A percentile compares a stretch with the other conserved stretches of the same genome.
phyloP scores from a whole-genome alignment of 2,113 vertebrate species.

The Cnemophilus loriae region DNA sequence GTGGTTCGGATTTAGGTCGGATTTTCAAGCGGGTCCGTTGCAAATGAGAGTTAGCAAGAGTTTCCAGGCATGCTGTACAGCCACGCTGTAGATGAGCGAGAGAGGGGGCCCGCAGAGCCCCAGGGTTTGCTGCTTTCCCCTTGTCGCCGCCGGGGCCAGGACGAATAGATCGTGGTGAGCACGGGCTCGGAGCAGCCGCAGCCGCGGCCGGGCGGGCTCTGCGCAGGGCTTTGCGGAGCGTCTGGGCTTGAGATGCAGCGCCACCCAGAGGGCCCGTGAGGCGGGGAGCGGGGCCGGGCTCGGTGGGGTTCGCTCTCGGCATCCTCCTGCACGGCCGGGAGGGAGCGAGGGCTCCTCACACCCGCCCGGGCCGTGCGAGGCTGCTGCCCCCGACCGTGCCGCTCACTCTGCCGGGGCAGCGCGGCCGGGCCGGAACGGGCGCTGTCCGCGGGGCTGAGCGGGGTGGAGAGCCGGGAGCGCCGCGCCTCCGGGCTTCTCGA shows the following conservation, averaged over 20 bases:
- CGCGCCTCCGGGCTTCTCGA: neutral
- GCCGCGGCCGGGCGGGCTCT: neutral
- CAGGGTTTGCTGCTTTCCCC: neutral
- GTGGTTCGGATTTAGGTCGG: neutral
- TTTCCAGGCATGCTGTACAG: neutral
- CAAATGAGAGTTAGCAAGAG: neutral
- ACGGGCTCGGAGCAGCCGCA: neutral
- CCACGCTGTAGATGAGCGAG: neutral
- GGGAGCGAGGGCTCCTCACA: neutral
- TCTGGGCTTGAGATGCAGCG: conserved; percentile 40
- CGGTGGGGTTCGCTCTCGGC: fast-evolving
- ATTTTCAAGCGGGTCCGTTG: neutral
- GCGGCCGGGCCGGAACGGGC: neutral
- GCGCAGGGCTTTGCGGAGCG: neutral
- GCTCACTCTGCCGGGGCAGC: fast-evolving
- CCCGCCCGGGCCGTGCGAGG: neutral
- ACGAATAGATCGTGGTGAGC: fast-evolving
- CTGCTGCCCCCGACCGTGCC: fast-evolving
- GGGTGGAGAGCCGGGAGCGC: neutral
- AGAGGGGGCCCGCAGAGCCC: neutral
- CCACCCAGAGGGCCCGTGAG: conserved; percentile 44
- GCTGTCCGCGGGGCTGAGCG: conserved; percentile 58
- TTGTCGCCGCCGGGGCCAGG: neutral
- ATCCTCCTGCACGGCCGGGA: fast-evolving
- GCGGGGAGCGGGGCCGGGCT: no score